Evolutionary conservation across 2,113 vertebrate species (phyloP), one percentile per base, ranked within the genome.

Genomic region (Uropsilus gracilis): DNA sequence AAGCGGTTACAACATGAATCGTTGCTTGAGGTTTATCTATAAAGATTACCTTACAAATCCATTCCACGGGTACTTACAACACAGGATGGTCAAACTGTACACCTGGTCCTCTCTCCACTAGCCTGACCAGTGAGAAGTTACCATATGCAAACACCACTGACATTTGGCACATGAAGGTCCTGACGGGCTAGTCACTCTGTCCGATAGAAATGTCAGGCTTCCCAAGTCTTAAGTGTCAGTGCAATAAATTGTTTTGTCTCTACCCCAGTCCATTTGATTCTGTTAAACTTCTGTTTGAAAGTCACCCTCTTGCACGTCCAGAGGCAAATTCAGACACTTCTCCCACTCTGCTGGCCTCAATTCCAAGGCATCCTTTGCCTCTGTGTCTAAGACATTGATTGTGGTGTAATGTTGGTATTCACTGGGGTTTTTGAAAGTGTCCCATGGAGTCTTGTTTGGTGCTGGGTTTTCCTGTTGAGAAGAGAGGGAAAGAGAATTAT

Each of bases 51-150:
- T 99, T 98, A 98, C 99, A 99, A 99, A 99, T 99, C 98, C 98
- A 99, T 99, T 99, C 99, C 99, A 99, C 99, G 98, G 99, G 98
- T 99, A 99, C 99, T 99, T 99, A 99, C 98, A 99, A 99, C 99
- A 99, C 99, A 98, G 99, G 99, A 99, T 99, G 99, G 99, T 99
- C 99, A 99, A 99, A 99, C 99, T 99, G 99, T 99, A 99, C 99
- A 99, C 99, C 99, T 99, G 99, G 98, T 98, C 98, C 98, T 98
- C 99, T 98, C 98, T 98, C 98, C 99, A 99, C 99, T 99, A 99
- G 99, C 98, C 93, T 98, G 98, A 98, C 99, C 98, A 99, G 99
- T 98, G 99, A 99, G 99, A 99, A 98, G 98, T 99, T 98, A 99
- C 98, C 98, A 98, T 98, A 98, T 8, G 95, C 97, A 98, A 98